Evolutionary conservation across 2,888 invertebrate species (phyloP), one percentile per base, ranked within the genome.

Genomic region (Prenolepis imparis): DNA sequence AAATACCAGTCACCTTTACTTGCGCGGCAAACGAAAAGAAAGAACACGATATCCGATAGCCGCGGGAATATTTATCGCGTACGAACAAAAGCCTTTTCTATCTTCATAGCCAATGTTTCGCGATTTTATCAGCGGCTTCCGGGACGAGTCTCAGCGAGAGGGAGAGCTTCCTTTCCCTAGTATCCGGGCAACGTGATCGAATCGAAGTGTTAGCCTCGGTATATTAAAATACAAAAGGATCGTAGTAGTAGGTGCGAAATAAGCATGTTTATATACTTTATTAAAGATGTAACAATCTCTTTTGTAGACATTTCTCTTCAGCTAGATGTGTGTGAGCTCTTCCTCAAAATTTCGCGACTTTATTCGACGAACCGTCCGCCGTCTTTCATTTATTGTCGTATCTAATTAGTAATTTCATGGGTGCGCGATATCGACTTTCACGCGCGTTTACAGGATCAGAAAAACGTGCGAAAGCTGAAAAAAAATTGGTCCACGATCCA

Each of bases 101-200:
- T 77, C 68, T 36, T 36, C 36, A 57, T 59, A 41, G 15, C 15
- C 18, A 15, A 21, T 59, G 32, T 68, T 64, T 36, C 32, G 68
- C 21, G 78, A 78, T 78, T 78, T 68, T 68, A 78, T 78, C 68
- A 8, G 6, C 3, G 5, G 3, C 57, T 68, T 68, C 41, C 78
- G 78, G 57, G 21, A 77, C 57, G 41, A 77, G n/a, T n/a, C 52
- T 9, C 52, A 24, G 24, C 36, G 39, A 77, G 52, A 77, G 55
- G 44, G 39, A 57, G 52, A 59, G 41, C 32, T 59, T 68, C 44
- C 78, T 78, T 41, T 78, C 68, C 0, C 41, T 18, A 18, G 39
- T 15, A 21, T 68, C 41, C 15, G 41, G 52, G 15, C 28, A 52
- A 59, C 21, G 32, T 55, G 41, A 78, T 68, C 28, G n/a, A 68